Percentiles rank a stretch among this genome's conserved stretches.
These are phyloP conservation scores for Cheirogaleus major DNA, from an alignment of 2,797 vertebrate species.

Conservation along the genomic window DNA sequence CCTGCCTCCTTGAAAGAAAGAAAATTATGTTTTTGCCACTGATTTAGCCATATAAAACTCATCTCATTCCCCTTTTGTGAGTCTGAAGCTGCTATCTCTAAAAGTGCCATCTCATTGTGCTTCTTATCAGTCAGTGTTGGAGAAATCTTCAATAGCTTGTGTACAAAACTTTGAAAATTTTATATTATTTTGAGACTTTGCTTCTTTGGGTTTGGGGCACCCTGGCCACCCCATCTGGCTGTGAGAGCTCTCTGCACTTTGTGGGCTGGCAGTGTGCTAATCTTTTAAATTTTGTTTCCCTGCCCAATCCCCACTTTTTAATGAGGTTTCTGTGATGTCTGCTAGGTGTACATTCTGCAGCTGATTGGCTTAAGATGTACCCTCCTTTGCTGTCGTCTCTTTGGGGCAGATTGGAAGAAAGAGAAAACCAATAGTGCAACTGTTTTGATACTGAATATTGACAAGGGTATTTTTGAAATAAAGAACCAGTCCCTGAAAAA, in stretches of 20 bases:
- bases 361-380: conserved; percentile 73
- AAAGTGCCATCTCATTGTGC: conserved; percentile 77
- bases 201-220: conserved; percentile 55
- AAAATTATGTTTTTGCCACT: conserved; percentile 57
- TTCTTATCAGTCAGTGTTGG: conserved; percentile 66
- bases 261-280: conserved; percentile 34
- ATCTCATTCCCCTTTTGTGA: conserved; percentile 44
- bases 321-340: conserved; percentile 58
- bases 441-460: conserved; percentile 88
- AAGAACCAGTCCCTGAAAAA: conserved; percentile 83
- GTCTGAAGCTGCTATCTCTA: conserved; percentile 76
- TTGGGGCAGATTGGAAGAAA: conserved; percentile 69
- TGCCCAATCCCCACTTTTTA: not conserved
- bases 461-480: conserved; percentile 86
- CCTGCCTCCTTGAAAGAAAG: not conserved
- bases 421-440: conserved; percentile 72
- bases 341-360: conserved; percentile 48
- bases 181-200: conserved; percentile 72
- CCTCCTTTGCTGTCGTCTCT: conserved; percentile 70
- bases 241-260: conserved; percentile 54
- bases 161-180: conserved; percentile 75
- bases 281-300: conserved; percentile 20
- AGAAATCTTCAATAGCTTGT: conserved; percentile 77
- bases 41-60: conserved; percentile 54
- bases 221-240: conserved; percentile 23